phyloP scores from a whole-genome alignment of 2,113 vertebrate species.

The Condylura cristata region DNA sequence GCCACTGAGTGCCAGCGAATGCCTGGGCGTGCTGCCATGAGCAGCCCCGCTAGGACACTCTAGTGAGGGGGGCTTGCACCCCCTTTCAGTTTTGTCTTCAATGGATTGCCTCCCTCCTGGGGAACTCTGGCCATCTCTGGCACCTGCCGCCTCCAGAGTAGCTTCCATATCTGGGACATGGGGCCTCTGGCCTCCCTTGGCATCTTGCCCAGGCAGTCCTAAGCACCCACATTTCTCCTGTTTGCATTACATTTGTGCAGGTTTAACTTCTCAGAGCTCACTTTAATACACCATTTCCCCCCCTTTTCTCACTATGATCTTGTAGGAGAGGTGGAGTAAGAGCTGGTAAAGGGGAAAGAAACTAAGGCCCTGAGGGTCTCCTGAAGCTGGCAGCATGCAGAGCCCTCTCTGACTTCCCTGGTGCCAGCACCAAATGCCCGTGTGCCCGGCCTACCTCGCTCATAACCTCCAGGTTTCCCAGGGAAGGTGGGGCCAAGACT shows the following conservation, averaged over 20 bases:
- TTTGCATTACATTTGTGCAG: neutral
- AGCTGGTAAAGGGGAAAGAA: neutral
- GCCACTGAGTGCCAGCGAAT: constrained; percentile 59
- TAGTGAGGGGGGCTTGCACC: neutral
- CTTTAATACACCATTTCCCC: neutral
- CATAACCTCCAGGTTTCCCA: neutral
- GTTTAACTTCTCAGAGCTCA: constrained; percentile 16
- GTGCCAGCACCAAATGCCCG: neutral
- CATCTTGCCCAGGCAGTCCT: neutral
- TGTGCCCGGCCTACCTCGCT: neutral
- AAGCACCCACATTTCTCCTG: neutral
- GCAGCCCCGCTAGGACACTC: neutral
- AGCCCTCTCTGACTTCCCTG: neutral
- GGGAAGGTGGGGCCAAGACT: neutral
- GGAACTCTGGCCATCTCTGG: neutral
- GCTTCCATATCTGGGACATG: neutral
- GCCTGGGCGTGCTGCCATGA: constrained; percentile 60
- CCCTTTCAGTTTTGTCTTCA: neutral
- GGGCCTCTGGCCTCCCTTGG: constrained; percentile 41
- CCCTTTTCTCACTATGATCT: neutral
- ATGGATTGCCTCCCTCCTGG: neutral
- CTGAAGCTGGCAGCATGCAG: neutral
- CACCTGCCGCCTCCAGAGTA: neutral
- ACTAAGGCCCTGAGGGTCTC: neutral
- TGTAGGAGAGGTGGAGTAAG: neutral